These are phyloP conservation scores for Sebastes itinus DNA, from an alignment of 2,797 vertebrate genomes.

Conservation along the genomic window DNA sequence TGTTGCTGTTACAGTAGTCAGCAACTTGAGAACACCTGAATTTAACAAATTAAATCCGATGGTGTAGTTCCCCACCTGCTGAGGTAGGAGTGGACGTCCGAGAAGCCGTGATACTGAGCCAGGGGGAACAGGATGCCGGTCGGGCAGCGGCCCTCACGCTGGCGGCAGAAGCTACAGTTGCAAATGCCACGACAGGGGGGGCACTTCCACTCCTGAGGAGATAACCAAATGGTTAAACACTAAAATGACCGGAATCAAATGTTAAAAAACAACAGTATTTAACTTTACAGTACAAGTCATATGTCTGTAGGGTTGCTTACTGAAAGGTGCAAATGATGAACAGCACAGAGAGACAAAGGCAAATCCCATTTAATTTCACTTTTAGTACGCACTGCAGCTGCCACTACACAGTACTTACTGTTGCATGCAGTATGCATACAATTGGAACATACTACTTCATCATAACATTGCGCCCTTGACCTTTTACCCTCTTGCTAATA, in stretches of 20 bases:
- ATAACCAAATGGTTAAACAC: neutral
- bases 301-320: neutral
- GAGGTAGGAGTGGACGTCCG: slow-evolving; percentile 84
- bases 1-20: neutral
- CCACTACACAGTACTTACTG: too few relatives aligned
- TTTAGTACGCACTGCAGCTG: too few relatives aligned
- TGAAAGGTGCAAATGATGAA: neutral
- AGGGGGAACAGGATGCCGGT: slow-evolving; percentile 84
- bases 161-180: slow-evolving; percentile 86
- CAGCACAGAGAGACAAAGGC: neutral
- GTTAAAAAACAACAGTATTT: neutral
- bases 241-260: neutral
- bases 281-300: neutral
- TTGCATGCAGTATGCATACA: too few relatives aligned
- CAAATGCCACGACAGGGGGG: slow-evolving; percentile 85
- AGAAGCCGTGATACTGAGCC: slow-evolving; percentile 83
- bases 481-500: too few relatives aligned
- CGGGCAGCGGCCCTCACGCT: slow-evolving; percentile 81
- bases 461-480: too few relatives aligned
- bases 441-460: too few relatives aligned
- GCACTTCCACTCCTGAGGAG: slow-evolving; percentile 79
- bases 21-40: neutral
- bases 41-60: neutral
- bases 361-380: too few relatives aligned
- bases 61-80: slow-evolving; percentile 55